Conservation (phyloP, 2,113 vertebrate species). For the Labeo catla region DNA sequence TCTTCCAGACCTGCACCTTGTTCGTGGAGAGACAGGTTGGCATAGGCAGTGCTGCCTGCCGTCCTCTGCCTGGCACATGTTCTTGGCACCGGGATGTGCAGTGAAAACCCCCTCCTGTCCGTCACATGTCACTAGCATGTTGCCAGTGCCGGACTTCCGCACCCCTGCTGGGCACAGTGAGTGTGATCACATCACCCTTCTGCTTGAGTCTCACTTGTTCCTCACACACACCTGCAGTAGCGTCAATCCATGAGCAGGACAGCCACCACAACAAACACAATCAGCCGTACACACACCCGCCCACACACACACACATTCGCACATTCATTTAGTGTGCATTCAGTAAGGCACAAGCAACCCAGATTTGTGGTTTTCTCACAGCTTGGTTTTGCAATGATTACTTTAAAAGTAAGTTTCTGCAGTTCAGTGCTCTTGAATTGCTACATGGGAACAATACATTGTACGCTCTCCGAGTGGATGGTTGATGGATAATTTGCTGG, state of each 20-base stretch:
- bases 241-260: constrained; percentile 50
- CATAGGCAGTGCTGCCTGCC: constrained; percentile 53
- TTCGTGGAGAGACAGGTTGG: constrained; percentile 66
- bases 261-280: constrained; percentile 36
- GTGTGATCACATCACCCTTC: constrained; percentile 68
- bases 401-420: constrained; percentile 36
- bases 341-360: constrained; percentile 2
- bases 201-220: constrained; percentile 67
- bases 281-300: constrained; percentile 1
- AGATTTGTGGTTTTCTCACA: constrained; percentile 40
- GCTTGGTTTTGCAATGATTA: constrained; percentile 43
- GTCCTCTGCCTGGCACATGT: constrained; percentile 65
- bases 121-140: constrained; percentile 77
- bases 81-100: constrained; percentile 68
- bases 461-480: constrained; percentile 3
- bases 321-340: constrained; percentile 22
- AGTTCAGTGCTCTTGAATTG: constrained; percentile 22
- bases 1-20: constrained; percentile 44
- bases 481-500: constrained; percentile 41
- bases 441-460: constrained; percentile 41
- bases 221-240: constrained; percentile 51
- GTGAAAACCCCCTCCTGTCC: constrained; percentile 62
- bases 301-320: constrained; percentile 24
- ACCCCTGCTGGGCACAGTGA: constrained; percentile 67
- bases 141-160: constrained; percentile 78